Base-by-base conservation (phyloP, 2,888 invertebrate species). In the Keiferia lycopersicella region DNA sequence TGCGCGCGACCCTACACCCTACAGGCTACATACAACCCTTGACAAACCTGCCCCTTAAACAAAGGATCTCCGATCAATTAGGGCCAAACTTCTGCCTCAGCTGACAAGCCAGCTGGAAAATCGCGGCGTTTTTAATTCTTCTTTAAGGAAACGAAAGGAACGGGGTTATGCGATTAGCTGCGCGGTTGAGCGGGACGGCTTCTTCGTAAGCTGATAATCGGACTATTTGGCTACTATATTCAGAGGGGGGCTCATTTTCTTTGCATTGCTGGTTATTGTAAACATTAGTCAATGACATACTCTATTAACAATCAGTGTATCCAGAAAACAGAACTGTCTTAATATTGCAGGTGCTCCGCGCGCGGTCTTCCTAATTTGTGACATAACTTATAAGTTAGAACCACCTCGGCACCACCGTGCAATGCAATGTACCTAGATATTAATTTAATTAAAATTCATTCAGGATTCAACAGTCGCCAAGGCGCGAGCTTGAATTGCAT, bases 161-260 rank as follows among this genome's bases (percentile, higher is more conserved):
- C 78, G 76, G 82, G 72, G 71, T 73, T 82, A 87, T 82, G 76
- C 80, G 83, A 83, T 86, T 84, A 83, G 80, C 75, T 69, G 74
- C n/a, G 71, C 70, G 66, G 86, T 73, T 74, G 86, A 91, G 80
- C 73, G 84, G 82, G 91, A 90, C 80, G 78, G 85, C 78, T 76
- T 82, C 78, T 76, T 82, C 75, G 90, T 91, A 88, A 91, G 89
- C 88, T 91, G 91, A 91, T 91, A 91, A 91, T 88, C 88, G 88
- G 87, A 83, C 85, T 26, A 26, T 26, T 26, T 26, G 26, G 87
- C 81, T 82, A 8, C 34, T 8, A 4, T 34, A 8, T 10, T 34
- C 8, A 34, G 7, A 10, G 34, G 26, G 3, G 34, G 26, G 3
- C 26, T 6, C 2, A 26, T 34, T 34, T 34, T 1, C 1, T 34